Percentiles rank a stretch among this genome's conserved stretches.
Conservation (phyloP, 2,797 vertebrate species). For the Smutsia temminckii region DNA sequence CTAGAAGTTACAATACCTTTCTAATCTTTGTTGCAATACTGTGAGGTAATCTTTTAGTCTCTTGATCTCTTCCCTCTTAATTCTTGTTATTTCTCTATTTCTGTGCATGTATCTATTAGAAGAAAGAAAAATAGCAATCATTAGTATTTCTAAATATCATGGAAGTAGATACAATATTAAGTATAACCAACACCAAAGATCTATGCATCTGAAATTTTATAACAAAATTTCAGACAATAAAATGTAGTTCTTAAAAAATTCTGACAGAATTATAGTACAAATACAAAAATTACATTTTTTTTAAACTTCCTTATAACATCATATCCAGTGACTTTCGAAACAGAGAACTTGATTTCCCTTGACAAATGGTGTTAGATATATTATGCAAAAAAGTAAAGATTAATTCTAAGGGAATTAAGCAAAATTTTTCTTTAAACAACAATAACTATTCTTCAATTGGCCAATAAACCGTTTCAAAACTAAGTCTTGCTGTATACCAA, state of each 20-base stretch:
- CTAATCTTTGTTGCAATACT: conserved; percentile 96
- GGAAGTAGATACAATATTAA: not conserved
- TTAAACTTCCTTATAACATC: not conserved
- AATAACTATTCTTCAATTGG: not conserved
- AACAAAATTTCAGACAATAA: not conserved
- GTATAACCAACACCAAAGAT: not conserved
- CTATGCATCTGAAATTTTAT: conserved; percentile 14
- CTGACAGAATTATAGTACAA: not conserved
- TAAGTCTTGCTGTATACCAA: not conserved
- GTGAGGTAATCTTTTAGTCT: conserved; percentile 97
- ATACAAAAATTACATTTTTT: not conserved
- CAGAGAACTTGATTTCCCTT: not conserved
- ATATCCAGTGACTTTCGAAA: conserved; percentile 20
- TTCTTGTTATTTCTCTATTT: conserved; percentile 96
- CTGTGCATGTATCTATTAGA: conserved; percentile 95
- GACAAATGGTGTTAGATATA: not conserved
- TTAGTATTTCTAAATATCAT: conserved; percentile 25
- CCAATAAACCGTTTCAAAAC: conserved; percentile 12
- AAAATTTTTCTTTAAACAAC: not conserved
- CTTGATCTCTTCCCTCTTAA: conserved; percentile 98
- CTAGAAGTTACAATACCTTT: conserved; percentile 90
- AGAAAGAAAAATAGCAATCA: conserved; percentile 47
- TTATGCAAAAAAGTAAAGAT: not conserved
- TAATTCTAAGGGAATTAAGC: not conserved
- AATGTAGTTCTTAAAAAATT: not conserved